phyloP scores from a whole-genome alignment of 2,113 vertebrate species.

The Hypanus sabinus region DNA sequence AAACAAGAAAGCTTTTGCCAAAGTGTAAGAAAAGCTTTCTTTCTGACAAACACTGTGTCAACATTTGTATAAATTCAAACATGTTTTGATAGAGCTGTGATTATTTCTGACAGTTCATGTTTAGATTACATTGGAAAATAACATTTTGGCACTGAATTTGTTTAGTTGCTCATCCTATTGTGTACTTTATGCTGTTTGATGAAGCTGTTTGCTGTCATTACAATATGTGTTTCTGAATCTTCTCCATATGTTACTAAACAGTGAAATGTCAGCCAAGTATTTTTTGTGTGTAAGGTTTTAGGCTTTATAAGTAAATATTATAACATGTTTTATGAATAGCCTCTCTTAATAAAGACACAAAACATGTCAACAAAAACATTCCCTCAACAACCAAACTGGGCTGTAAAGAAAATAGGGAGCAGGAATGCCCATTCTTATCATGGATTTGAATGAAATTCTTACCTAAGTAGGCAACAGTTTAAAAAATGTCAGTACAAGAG shows the following conservation, averaged over 20 bases:
- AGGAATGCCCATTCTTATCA: neutral
- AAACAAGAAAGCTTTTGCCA: neutral
- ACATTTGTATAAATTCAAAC: neutral
- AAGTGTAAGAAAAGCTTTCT: neutral
- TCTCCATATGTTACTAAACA: neutral
- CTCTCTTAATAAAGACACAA: neutral
- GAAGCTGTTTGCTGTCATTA: neutral
- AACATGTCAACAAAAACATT: neutral
- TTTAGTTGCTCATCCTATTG: neutral
- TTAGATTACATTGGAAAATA: slow-evolving; percentile 1
- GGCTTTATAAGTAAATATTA: neutral
- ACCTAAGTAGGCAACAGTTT: neutral
- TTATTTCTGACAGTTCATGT: neutral
- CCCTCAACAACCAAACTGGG: neutral
- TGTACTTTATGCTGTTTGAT: neutral
- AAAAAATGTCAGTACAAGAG: neutral
- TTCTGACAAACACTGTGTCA: neutral
- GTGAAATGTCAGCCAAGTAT: neutral
- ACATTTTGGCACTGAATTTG: neutral
- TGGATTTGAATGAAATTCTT: neutral
- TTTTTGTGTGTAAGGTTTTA: neutral
- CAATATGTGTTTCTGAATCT: neutral
- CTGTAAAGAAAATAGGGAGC: neutral
- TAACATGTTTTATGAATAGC: neutral
- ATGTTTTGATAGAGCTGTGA: neutral